Evolutionary conservation across 2,797 vertebrate species (phyloP), one percentile per base, ranked within the genome.

Genomic region (Coilia nasus): DNA sequence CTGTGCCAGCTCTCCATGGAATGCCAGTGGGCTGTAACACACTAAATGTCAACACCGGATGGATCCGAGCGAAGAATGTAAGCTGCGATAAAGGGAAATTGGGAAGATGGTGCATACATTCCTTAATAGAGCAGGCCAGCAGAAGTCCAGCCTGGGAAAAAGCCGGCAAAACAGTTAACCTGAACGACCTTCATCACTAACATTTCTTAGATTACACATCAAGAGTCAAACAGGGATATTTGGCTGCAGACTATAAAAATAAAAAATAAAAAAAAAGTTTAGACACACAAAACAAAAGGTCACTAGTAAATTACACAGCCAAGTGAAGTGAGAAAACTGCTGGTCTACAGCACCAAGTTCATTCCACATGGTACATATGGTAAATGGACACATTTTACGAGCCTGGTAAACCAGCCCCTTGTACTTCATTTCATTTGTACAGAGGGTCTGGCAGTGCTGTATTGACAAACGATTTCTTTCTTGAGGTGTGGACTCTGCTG

Each of bases 21-120:
- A 92, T 91, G 91, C 90, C 91, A 91, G 89, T 59, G 71, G 88
- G 84, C 89, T 88, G 87, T 90, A 91, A 89, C 88, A 85, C 88
- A 89, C 90, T 89, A 91, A 91, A 89, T 90, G 90, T 92, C 93
- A 93, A 89, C 90, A 90, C 91, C 87, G 90, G 92, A 91, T 90
- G 89, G 83, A 88, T 87, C 86, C 81, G 82, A 81, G 83, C 87
- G 35, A 87, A 87, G 88, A 90, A 87, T 87, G 87, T 83, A 64
- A 86, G 87, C 86, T 82, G 87, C 81, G 86, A 89, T 90, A 85
- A 88, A 90, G 87, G 81, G 86, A 91, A 82, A 87, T 87, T 88
- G 87, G 83, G 88, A 88, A 86, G 86, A 44, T 41, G 56, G 84
- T 87, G 88, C 83, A 82, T 83, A 86, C 87, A 85, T 85, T 89